Evolutionary conservation across 64 coral and sea anemone species (phyloP).

Genomic region (Pachyseris speciosa): DNA sequence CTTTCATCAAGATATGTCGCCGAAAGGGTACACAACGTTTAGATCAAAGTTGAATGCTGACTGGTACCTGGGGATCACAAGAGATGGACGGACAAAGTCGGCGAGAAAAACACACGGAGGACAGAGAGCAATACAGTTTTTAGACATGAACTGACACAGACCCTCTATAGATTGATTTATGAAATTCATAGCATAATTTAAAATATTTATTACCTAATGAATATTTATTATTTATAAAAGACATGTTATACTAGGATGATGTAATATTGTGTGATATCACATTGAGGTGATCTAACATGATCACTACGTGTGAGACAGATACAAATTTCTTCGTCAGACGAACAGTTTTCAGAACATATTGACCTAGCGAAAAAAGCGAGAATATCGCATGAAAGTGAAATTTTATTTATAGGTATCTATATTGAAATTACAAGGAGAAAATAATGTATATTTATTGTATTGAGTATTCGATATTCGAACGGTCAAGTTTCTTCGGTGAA

Average conservation of each 20-base stretch:
- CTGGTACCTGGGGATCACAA: conserved; percentile 5
- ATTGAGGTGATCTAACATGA: neutral
- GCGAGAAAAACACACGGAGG: neutral
- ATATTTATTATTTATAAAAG: conserved; percentile 45
- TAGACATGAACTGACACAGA: neutral
- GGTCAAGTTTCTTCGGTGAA: neutral
- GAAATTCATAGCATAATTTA: neutral
- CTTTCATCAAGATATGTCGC: neutral
- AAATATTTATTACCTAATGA: conserved; percentile 7
- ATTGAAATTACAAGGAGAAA: neutral
- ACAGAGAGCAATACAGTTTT: conserved; percentile 21
- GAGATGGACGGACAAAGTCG: conserved; percentile 12
- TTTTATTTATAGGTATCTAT: neutral
- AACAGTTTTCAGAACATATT: too few relatives aligned
- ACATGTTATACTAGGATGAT: neutral
- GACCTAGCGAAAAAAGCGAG: too few relatives aligned
- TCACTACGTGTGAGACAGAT: neutral
- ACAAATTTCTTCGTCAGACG: neutral
- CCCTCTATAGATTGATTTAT: neutral
- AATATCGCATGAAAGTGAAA: neutral
- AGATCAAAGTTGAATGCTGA: neutral
- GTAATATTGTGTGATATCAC: neutral
- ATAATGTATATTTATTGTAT: neutral
- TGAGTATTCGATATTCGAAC: conserved; percentile 42
- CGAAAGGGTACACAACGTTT: conserved; percentile 12